Percentiles rank a stretch among this genome's conserved stretches.
Evolutionary conservation across 2,797 vertebrate species (phyloP).

Genomic region (Helostoma temminkii): DNA sequence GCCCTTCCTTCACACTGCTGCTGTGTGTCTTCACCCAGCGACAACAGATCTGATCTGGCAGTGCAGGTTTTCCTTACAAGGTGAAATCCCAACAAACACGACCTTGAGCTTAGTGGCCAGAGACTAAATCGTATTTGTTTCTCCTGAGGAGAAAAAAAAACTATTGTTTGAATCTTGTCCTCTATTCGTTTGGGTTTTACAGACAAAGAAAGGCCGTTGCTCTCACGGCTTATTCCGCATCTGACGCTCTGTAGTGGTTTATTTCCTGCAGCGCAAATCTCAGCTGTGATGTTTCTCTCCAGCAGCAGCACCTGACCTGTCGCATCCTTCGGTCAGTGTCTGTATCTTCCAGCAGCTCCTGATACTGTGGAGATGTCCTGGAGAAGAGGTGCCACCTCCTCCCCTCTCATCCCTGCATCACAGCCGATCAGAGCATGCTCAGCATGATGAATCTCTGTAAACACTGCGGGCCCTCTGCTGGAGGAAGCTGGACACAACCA

Average conservation of each 20-base stretch:
- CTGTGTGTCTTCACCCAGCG: conserved; percentile 19
- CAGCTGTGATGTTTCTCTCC: background rate
- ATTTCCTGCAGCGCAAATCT: background rate
- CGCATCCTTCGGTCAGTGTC: conserved; percentile 41
- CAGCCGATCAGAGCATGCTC: conserved; percentile 32
- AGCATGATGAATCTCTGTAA: background rate
- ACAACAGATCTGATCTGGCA: background rate
- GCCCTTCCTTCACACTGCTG: conserved; percentile 5
- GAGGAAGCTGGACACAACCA: background rate
- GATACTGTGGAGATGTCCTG: conserved; percentile 12
- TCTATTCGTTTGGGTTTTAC: background rate
- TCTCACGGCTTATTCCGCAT: background rate
- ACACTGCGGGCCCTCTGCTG: conserved; percentile 41
- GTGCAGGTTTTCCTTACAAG: conserved; percentile 10
- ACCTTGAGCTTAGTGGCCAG: background rate
- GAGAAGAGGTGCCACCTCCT: background rate
- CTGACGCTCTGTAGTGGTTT: background rate
- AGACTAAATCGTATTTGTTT: background rate
- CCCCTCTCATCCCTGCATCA: conserved; percentile 6
- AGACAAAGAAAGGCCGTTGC: conserved; percentile 54
- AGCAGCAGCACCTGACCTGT: background rate
- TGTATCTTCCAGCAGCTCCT: conserved; percentile 28
- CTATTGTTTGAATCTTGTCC: conserved; percentile 15
- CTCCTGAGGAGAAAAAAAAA: background rate
- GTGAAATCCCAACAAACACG: background rate